Evolutionary conservation across 2,797 vertebrate genomes (phyloP).

Genomic region (Chaetophractus vellerosus): DNA sequence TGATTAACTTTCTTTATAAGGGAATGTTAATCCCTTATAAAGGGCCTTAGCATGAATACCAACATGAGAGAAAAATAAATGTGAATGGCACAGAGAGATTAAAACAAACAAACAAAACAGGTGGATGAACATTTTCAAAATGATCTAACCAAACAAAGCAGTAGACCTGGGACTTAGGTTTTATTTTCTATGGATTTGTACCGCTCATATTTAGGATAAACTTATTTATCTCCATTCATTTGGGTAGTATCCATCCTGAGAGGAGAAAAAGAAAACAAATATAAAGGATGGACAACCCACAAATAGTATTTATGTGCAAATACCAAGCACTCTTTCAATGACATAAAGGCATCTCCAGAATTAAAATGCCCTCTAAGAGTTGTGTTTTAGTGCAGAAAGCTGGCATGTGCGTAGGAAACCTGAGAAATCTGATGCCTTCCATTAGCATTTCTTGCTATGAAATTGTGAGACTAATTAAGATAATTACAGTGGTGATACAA

Average conservation of each 20-base stretch:
- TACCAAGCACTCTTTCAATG: background rate
- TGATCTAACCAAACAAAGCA: background rate
- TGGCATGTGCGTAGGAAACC: background rate
- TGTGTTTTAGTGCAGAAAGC: background rate
- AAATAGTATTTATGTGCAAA: background rate
- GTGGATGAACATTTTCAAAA: background rate
- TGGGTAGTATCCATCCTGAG: background rate
- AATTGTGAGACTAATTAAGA: conserved; percentile 23
- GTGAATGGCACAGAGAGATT: background rate
- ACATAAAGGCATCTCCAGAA: background rate
- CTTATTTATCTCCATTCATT: background rate
- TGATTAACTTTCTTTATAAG: background rate
- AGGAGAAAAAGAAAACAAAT: background rate
- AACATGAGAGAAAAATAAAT: background rate
- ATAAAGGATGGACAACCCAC: background rate
- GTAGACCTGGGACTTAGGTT: background rate
- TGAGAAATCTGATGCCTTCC: background rate
- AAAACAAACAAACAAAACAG: background rate
- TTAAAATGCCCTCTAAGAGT: background rate
- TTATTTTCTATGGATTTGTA: background rate
- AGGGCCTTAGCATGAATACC: background rate
- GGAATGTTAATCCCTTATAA: too few relatives aligned
- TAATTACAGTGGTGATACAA: background rate
- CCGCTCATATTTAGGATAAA: background rate
- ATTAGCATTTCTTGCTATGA: background rate